Conservation (phyloP, 1,140 invertebrate genomes). For the Trinorchestia longiramus region DNA sequence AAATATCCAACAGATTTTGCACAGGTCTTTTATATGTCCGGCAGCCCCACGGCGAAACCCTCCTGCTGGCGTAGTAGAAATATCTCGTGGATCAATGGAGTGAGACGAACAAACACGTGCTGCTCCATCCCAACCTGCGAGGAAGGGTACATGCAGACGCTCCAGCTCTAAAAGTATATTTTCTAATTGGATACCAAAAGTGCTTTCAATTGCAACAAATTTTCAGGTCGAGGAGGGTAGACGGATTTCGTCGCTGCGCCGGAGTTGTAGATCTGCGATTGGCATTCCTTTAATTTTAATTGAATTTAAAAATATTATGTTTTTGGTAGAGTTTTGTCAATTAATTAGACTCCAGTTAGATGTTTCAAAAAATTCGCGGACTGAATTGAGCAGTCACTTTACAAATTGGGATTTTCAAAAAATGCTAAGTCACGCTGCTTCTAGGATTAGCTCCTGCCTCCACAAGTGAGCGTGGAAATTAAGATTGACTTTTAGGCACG, state of each 20-base stretch:
- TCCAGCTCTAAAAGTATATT: background rate
- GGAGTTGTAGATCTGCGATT: background rate
- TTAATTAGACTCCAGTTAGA: background rate
- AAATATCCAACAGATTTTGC: background rate
- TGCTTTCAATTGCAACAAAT: background rate
- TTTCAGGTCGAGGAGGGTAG: background rate
- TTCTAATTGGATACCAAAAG: background rate
- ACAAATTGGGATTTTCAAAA: background rate
- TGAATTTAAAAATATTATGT: background rate
- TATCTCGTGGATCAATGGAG: background rate
- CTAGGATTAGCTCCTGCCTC: too few relatives aligned
- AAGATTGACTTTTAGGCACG: too few relatives aligned
- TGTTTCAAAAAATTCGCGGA: background rate
- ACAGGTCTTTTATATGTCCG: background rate
- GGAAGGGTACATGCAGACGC: background rate
- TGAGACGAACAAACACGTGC: background rate
- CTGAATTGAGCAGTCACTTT: background rate
- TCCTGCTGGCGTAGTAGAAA: background rate
- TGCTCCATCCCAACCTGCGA: too few relatives aligned
- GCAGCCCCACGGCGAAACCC: background rate
- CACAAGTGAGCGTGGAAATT: too few relatives aligned
- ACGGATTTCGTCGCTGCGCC: background rate
- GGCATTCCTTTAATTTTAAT: background rate
- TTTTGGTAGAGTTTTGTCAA: background rate
- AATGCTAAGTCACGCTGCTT: background rate